phyloP scores from a whole-genome alignment of 2,888 invertebrate species.

The Noctua janthina region DNA sequence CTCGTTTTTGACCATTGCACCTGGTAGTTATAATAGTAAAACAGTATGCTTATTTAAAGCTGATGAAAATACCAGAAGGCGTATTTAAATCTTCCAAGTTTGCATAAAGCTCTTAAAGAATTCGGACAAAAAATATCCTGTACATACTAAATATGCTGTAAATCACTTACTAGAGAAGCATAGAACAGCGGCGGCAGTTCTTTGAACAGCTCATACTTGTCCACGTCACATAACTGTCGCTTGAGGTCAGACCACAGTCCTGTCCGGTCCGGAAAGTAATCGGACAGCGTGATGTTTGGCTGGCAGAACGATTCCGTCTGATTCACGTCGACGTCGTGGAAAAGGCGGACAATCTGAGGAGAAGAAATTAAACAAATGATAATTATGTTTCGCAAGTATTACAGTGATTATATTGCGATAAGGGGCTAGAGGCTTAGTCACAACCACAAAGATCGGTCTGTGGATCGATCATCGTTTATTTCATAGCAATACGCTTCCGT shows the following conservation, averaged over 20 bases:
- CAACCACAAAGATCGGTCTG: not conserved
- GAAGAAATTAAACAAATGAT: not conserved
- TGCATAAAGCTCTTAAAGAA: not conserved
- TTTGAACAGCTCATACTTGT: slow-evolving; percentile 71
- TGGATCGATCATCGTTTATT: not conserved
- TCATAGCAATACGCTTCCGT: not conserved
- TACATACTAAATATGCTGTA: not conserved
- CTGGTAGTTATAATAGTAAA: not conserved
- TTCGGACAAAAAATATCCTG: not conserved
- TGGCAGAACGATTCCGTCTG: slow-evolving; percentile 79
- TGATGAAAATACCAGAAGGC: not conserved
- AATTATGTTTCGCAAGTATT: not conserved
- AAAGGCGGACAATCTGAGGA: slow-evolving; percentile 82
- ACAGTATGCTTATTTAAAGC: not conserved
- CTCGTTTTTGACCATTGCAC: not conserved
- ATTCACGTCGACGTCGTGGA: slow-evolving; percentile 83
- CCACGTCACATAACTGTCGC: slow-evolving; percentile 73
- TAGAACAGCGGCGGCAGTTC: slow-evolving; percentile 82
- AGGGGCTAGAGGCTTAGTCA: not conserved
- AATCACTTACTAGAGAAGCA: slow-evolving; percentile 81
- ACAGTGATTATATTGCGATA: not conserved
- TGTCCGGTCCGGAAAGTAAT: slow-evolving; percentile 83
- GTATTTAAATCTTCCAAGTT: not conserved
- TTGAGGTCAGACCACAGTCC: slow-evolving; percentile 76
- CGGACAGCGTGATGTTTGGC: slow-evolving; percentile 77